Conservation (phyloP, 1,140 invertebrate genomes). For the Leptinotarsa undecemlineata region DNA sequence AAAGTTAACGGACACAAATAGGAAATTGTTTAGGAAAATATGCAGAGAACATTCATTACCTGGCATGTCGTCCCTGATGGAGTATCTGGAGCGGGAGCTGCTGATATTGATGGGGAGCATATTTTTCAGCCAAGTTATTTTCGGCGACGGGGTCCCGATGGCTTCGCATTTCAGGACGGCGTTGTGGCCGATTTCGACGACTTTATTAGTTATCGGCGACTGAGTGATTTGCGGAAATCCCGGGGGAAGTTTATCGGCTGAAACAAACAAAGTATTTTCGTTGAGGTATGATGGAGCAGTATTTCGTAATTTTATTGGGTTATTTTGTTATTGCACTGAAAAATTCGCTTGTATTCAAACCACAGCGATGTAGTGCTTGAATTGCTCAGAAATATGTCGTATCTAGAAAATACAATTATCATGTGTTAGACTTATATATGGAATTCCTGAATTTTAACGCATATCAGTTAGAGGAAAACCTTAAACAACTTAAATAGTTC, state of each 20-base stretch:
- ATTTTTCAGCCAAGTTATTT: constrained; percentile 91
- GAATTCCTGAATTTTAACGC: no score
- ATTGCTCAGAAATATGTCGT: no score
- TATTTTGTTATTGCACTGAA: no score
- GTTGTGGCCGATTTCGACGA: constrained; percentile 94
- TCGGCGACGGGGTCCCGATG: constrained; percentile 80
- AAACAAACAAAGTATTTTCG: constrained; percentile 54
- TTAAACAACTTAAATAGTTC: no score
- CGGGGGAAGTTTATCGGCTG: constrained; percentile 81
- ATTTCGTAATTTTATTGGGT: background rate
- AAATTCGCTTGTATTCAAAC: no score
- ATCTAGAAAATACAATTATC: no score
- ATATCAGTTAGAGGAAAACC: no score
- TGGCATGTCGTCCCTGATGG: constrained; percentile 74
- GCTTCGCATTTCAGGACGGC: constrained; percentile 87
- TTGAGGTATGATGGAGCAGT: background rate
- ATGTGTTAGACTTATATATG: no score
- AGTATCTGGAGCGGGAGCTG: constrained; percentile 78
- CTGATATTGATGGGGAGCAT: constrained; percentile 80
- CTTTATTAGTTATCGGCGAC: constrained; percentile 81
- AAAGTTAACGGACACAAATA: no score
- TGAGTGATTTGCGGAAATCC: constrained; percentile 91
- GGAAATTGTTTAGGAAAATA: background rate
- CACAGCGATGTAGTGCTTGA: no score
- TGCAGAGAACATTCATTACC: constrained; percentile 59